Conservation (phyloP, 2,888 invertebrate genomes). For the Gasteruption jaculator region DNA sequence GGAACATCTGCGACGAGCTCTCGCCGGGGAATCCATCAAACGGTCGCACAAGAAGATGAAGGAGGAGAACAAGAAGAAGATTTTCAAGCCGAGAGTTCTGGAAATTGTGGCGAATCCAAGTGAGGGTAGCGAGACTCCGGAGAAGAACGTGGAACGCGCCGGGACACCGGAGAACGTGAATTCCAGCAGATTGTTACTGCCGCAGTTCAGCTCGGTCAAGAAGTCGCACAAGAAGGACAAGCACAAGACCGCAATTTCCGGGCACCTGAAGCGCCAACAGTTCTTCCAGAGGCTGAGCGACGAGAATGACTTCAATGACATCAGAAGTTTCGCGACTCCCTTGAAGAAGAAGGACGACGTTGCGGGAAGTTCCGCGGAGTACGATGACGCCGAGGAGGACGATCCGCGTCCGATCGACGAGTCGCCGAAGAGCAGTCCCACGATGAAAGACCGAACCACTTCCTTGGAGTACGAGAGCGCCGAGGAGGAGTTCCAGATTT, state of each 20-base stretch:
- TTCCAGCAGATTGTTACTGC: conserved; percentile 39
- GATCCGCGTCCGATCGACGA: neutral
- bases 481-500: conserved; percentile 40
- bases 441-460: neutral
- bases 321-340: too few species aligned
- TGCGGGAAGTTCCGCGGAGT: conserved; percentile 7
- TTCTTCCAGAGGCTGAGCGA: conserved; percentile 19
- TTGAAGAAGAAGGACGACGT: neutral
- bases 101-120: neutral
- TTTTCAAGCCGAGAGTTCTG: conserved; percentile 28
- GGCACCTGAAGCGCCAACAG: conserved; percentile 29
- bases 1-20: conserved; percentile 30
- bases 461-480: conserved; percentile 21
- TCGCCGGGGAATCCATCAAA: conserved; percentile 40
- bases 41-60: conserved; percentile 43
- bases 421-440: neutral
- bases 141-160: conserved; percentile 25
- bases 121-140: neutral
- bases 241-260: conserved; percentile 31
- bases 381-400: neutral
- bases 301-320: too few species aligned
- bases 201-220: conserved; percentile 39
- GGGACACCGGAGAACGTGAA: conserved; percentile 40
- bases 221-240: conserved; percentile 43
- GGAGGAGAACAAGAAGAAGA: conserved; percentile 31